phyloP scores from a whole-genome alignment of 2,797 vertebrate genomes.

The Amniataba percoides region DNA sequence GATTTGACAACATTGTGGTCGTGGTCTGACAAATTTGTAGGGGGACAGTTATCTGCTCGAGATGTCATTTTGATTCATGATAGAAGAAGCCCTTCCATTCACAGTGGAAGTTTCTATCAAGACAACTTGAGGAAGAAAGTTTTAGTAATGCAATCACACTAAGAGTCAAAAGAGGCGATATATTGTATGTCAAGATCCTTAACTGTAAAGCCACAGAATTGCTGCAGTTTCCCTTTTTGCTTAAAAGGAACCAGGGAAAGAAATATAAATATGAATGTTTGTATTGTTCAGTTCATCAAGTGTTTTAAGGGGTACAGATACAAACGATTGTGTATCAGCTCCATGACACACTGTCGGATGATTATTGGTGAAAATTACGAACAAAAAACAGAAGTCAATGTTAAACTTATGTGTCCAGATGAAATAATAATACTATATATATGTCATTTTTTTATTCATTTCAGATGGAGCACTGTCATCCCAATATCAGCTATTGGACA shows the following conservation, averaged over 20 bases:
- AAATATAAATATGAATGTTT: background rate
- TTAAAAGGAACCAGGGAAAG: background rate
- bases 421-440: background rate
- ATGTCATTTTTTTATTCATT: conserved; percentile 3
- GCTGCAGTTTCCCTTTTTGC: conserved; percentile 7
- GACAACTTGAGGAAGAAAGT: background rate
- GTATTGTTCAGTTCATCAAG: background rate
- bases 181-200: background rate
- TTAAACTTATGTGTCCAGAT: background rate
- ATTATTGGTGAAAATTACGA: background rate
- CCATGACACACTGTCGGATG: background rate
- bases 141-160: background rate
- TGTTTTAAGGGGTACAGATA: background rate
- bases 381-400: background rate
- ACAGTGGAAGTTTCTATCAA: background rate
- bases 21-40: background rate
- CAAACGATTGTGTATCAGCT: background rate
- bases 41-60: background rate
- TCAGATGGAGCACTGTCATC: conserved; percentile 82
- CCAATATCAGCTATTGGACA: conserved; percentile 83
- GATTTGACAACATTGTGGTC: background rate
- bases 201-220: background rate
- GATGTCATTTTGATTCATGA: conserved; percentile 1
- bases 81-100: background rate
- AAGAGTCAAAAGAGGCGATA: background rate